A percentile compares a stretch with the other conserved stretches of the same genome.
Evolutionary conservation across 2,797 vertebrate genomes (phyloP).

Genomic region (Esox lucius): DNA sequence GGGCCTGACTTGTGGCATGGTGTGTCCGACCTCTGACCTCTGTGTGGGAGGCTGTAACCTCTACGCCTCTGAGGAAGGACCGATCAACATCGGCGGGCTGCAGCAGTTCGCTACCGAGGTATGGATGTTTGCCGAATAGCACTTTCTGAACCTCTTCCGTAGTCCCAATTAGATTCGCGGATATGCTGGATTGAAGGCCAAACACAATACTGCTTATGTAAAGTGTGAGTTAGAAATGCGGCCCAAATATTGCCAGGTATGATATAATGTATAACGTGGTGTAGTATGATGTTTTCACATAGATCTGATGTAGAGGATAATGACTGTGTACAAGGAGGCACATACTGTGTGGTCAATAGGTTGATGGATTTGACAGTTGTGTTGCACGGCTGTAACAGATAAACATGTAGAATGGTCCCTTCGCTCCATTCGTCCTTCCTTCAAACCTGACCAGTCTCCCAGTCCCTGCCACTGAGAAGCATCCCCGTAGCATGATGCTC

Average conservation of each 20-base stretch:
- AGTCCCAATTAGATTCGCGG: background rate
- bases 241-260: background rate
- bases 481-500: too few species aligned
- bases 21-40: constrained; percentile 94
- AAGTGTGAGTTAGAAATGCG: background rate
- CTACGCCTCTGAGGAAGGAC: constrained; percentile 89
- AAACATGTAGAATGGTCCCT: background rate
- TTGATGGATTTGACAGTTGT: too few species aligned
- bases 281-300: background rate
- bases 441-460: too few species aligned
- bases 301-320: background rate
- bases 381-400: background rate
- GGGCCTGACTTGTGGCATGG: constrained; percentile 92
- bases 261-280: background rate
- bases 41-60: constrained; percentile 96
- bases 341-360: too few species aligned
- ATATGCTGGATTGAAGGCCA: too few species aligned
- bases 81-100: constrained; percentile 93
- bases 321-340: background rate
- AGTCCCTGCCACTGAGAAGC: too few species aligned
- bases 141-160: background rate
- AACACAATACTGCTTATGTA: background rate
- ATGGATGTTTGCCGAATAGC: constrained; percentile 21
- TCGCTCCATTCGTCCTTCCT: too few species aligned
- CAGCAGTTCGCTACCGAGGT: constrained; percentile 97